phyloP scores from a whole-genome alignment of 2,113 vertebrate genomes.

The Pantherophis guttatus region DNA sequence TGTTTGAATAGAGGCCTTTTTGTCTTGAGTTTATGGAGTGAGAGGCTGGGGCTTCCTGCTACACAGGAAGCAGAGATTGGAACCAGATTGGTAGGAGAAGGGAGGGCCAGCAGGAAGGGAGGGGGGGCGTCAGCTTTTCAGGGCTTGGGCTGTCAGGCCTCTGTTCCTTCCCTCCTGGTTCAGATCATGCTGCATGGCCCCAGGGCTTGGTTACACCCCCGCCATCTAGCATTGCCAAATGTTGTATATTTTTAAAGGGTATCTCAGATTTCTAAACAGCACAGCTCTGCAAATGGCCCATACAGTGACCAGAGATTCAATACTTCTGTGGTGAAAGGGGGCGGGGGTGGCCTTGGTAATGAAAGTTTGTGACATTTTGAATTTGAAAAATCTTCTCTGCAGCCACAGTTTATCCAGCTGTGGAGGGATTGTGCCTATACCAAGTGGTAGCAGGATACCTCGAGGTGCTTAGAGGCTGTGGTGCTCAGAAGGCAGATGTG shows the following conservation, averaged over 20 bases:
- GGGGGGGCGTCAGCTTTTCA: conserved; percentile 38
- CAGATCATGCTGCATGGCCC: conserved; percentile 11
- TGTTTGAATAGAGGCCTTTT: conserved; percentile 70
- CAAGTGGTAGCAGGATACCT: conserved; percentile 4
- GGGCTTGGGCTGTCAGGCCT: not conserved
- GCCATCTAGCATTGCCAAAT: conserved; percentile 2
- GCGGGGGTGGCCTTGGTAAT: not conserved
- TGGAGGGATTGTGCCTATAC: not conserved
- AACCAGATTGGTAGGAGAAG: conserved; percentile 76
- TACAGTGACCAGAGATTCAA: not conserved
- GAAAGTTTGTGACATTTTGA: not conserved
- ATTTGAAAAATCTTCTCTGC: too few relatives aligned
- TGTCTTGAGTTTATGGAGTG: conserved; percentile 78
- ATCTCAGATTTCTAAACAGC: conserved; percentile 19
- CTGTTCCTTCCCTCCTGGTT: conserved; percentile 15
- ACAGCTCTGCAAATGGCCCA: not conserved
- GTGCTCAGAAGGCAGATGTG: not conserved
- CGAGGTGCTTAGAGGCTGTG: not conserved
- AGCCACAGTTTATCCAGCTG: not conserved
- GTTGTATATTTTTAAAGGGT: conserved; percentile 10
- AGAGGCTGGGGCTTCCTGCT: conserved; percentile 80
- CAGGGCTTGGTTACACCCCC: conserved; percentile 5
- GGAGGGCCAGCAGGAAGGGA: conserved; percentile 40
- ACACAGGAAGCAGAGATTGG: conserved; percentile 81
- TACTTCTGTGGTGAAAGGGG: not conserved